A percentile compares a stretch with the other conserved stretches of the same genome.
phyloP scores from a whole-genome alignment of 2,113 vertebrate species.

The Pagrus major region DNA sequence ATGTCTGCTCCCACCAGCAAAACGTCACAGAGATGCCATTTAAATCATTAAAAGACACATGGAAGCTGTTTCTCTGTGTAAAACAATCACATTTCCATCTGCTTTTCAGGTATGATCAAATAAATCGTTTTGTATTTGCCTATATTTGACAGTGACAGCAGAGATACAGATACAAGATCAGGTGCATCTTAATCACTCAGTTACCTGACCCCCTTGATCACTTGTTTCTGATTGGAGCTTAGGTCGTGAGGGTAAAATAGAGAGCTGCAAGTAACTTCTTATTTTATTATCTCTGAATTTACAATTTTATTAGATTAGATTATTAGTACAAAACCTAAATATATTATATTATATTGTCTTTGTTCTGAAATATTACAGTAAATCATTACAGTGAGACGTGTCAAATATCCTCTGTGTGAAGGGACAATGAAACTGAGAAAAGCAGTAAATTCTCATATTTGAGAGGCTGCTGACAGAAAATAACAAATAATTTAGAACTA shows the following conservation, averaged over 20 bases:
- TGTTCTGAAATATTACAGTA: too few relatives aligned
- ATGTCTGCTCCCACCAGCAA: background rate
- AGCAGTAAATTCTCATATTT: too few relatives aligned
- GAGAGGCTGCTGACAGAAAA: too few relatives aligned
- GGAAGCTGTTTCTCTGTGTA: background rate
- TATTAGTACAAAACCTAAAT: too few relatives aligned
- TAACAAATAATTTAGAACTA: too few relatives aligned
- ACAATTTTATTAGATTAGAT: too few relatives aligned
- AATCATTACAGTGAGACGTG: too few relatives aligned
- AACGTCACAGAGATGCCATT: background rate
- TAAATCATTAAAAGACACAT: too few relatives aligned
- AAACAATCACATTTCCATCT: background rate
- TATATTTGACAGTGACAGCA: background rate
- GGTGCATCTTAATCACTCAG: background rate
- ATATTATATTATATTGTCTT: too few relatives aligned
- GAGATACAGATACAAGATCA: background rate
- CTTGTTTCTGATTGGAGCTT: background rate
- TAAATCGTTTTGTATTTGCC: background rate
- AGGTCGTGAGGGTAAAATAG: background rate
- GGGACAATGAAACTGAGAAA: too few relatives aligned
- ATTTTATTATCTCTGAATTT: background rate
- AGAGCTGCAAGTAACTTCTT: background rate
- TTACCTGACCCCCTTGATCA: background rate
- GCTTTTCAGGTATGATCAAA: background rate
- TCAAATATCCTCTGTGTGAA: too few relatives aligned